Conservation (phyloP, 1,140 invertebrate genomes). For the Drosophila ercepeae region DNA sequence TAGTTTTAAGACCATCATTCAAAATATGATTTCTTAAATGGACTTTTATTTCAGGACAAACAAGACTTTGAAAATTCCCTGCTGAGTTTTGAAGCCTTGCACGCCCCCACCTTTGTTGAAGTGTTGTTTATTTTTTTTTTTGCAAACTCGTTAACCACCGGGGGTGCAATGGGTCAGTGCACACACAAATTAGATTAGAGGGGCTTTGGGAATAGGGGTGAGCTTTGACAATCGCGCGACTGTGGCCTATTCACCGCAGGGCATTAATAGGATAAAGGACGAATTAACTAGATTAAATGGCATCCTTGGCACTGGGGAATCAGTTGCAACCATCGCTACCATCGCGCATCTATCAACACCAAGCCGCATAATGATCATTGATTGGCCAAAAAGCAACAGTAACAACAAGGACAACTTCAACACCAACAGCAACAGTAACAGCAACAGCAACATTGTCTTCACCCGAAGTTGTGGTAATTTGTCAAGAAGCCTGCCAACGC, state of each 20-base stretch:
- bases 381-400: constrained; percentile 22
- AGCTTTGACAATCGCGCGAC: constrained; percentile 31
- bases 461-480: constrained; percentile 47
- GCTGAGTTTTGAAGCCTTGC: not conserved
- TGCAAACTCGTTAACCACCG: not conserved
- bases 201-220: constrained; percentile 1
- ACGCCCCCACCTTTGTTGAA: not conserved
- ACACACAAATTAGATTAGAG: constrained; percentile 73
- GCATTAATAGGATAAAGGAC: constrained; percentile 72
- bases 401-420: constrained; percentile 4
- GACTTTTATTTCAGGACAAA: too few species aligned
- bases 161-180: constrained; percentile 31
- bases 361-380: constrained; percentile 55
- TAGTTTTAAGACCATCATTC: not conserved
- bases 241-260: constrained; percentile 24
- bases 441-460: constrained; percentile 55
- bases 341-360: constrained; percentile 42
- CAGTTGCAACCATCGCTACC: constrained; percentile 11
- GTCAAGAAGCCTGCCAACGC: constrained; percentile 62
- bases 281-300: constrained; percentile 78
- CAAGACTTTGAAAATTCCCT: not conserved
- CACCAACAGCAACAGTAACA: not conserved
- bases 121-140: not conserved
- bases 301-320: constrained; percentile 7
- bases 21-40: not conserved